A percentile compares a stretch with the other conserved stretches of the same genome.
Evolutionary conservation across 1,140 invertebrate genomes (phyloP).

Genomic region (Diplogasteroides magnus): DNA sequence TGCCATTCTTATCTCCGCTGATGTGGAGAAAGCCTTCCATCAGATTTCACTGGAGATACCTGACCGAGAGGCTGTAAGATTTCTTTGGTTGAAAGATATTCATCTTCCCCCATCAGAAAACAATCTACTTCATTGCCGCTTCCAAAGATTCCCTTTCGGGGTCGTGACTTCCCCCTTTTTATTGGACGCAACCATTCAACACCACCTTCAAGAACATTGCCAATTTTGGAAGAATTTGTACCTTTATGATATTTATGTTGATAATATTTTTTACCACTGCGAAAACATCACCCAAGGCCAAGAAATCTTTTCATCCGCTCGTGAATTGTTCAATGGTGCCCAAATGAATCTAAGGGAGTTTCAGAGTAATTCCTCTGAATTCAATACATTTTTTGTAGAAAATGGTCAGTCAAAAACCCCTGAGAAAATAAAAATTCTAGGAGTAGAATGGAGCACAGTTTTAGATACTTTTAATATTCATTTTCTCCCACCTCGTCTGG

Average conservation of each 20-base stretch:
- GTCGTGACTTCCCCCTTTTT: constrained; percentile 19
- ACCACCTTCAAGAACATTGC: constrained; percentile 11
- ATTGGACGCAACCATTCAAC: constrained; percentile 22
- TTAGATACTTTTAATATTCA: neutral
- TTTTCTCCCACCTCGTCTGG: neutral
- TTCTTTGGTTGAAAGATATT: constrained; percentile 31
- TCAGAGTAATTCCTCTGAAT: neutral
- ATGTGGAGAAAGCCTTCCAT: constrained; percentile 34
- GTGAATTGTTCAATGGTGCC: constrained; percentile 5
- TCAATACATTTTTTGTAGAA: too few relatives aligned
- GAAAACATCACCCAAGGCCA: neutral
- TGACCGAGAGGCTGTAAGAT: constrained; percentile 29
- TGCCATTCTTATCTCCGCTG: constrained; percentile 14
- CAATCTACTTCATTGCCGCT: constrained; percentile 19
- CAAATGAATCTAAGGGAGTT: constrained; percentile 27
- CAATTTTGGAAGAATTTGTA: constrained; percentile 5
- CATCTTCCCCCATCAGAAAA: constrained; percentile 5
- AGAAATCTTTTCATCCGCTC: neutral
- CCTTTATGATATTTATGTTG: constrained; percentile 16
- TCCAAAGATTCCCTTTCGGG: constrained; percentile 24
- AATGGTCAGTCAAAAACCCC: too few relatives aligned
- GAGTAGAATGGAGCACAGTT: neutral
- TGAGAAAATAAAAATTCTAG: constrained; percentile 14
- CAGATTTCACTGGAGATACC: constrained; percentile 22
- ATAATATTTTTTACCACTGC: constrained; percentile 16